Percentiles rank a stretch among this genome's conserved stretches.
Evolutionary conservation across 2,797 vertebrate species (phyloP).

Genomic region (Chromis chromis): DNA sequence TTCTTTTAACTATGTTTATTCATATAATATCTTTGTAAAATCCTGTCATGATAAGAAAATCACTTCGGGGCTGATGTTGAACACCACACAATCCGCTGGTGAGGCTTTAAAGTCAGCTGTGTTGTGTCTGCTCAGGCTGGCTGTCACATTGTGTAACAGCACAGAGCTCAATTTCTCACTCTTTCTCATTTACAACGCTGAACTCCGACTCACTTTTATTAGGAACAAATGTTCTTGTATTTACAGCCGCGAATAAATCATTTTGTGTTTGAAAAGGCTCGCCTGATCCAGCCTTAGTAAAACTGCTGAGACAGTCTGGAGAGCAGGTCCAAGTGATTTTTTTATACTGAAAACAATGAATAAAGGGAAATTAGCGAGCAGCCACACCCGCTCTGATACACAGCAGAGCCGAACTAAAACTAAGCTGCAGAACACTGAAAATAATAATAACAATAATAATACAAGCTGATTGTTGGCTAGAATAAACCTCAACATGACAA

Average conservation of each 20-base stretch:
- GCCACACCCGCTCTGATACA: constrained; percentile 15
- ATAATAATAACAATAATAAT: neutral
- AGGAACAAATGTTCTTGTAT: constrained; percentile 45
- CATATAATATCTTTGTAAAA: too few species aligned
- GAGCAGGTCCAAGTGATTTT: constrained; percentile 14
- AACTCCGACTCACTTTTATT: constrained; percentile 12
- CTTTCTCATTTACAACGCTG: constrained; percentile 1
- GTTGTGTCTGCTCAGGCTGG: constrained; percentile 34
- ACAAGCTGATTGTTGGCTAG: neutral
- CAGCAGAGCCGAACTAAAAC: constrained; percentile 13
- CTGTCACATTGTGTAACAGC: constrained; percentile 13
- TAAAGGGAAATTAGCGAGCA: constrained; percentile 1
- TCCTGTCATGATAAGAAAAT: neutral
- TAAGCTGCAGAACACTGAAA: neutral
- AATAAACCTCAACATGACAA: constrained; percentile 1
- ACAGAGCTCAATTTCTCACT: constrained; percentile 8
- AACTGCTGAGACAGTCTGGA: constrained; percentile 24
- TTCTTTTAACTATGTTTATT: neutral
- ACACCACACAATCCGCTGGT: fast-evolving
- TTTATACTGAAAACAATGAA: constrained; percentile 23
- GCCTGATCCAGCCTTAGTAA: neutral
- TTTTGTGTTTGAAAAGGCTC: constrained; percentile 20
- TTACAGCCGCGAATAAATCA: constrained; percentile 34
- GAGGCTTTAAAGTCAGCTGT: constrained; percentile 15
- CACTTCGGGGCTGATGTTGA: neutral